Percentiles rank a stretch among this genome's conserved stretches.
Evolutionary conservation across 2,113 vertebrate species (phyloP).

Genomic region (Elachura formosa): DNA sequence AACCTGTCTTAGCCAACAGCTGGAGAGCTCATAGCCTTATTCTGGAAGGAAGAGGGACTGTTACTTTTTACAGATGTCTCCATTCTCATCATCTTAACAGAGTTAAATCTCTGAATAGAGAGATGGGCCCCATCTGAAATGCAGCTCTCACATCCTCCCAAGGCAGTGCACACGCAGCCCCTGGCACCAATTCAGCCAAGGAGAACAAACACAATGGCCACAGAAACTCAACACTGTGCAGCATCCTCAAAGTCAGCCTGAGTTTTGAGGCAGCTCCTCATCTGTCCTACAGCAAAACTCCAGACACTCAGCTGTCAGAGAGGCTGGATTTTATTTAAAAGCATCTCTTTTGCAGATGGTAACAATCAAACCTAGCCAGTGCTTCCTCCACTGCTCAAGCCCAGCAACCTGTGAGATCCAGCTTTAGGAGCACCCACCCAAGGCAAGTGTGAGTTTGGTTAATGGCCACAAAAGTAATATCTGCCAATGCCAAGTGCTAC

Average conservation of each 20-base stretch:
- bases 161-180: neutral
- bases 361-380: neutral
- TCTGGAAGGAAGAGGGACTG: slow-evolving; percentile 19
- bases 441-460: neutral
- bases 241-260: neutral
- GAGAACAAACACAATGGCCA: accelerated
- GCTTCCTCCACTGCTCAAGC: neutral
- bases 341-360: neutral
- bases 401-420: neutral
- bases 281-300: neutral
- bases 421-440: neutral
- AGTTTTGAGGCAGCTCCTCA: neutral
- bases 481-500: neutral
- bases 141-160: neutral
- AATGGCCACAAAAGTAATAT: neutral
- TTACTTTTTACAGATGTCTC: slow-evolving; percentile 50
- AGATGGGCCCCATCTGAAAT: slow-evolving; percentile 30
- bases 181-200: neutral
- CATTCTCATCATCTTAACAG: slow-evolving; percentile 22
- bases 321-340: neutral
- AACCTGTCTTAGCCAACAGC: slow-evolving; percentile 48
- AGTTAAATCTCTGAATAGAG: neutral
- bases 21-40: slow-evolving; percentile 46
- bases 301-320: neutral
- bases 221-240: neutral